A percentile compares a stretch with the other conserved stretches of the same genome.
phyloP scores from a whole-genome alignment of 2,888 invertebrate genomes.

The Chalcis sispes region DNA sequence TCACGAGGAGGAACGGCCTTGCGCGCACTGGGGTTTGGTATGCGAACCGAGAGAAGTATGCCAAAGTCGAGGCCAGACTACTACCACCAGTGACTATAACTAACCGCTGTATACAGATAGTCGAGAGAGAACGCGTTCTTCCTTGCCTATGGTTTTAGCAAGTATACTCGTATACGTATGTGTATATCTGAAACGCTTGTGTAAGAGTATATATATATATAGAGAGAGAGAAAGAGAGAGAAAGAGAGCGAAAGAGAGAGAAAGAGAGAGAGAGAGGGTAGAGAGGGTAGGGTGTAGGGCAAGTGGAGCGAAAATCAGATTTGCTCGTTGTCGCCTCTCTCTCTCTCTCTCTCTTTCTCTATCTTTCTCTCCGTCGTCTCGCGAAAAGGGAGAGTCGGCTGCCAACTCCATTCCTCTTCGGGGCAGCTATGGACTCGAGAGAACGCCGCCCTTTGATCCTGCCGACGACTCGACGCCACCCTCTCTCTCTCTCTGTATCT shows the following conservation, averaged over 20 bases:
- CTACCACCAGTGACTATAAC: not conserved
- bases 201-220: no score
- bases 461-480: constrained; percentile 67
- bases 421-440: no score
- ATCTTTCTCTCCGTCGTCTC: constrained; percentile 55
- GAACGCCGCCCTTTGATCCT: constrained; percentile 75
- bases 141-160: no score
- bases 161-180: no score
- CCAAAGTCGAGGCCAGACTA: constrained; percentile 67
- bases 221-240: no score
- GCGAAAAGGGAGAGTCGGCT: constrained; percentile 35
- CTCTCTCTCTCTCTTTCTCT: constrained; percentile 44
- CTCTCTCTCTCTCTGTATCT: constrained; percentile 14
- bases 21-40: constrained; percentile 62
- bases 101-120: not conserved
- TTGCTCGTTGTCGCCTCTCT: constrained; percentile 74
- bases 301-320: constrained; percentile 74
- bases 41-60: constrained; percentile 67
- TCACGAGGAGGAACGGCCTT: not conserved
- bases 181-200: no score
- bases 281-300: constrained; percentile 61
- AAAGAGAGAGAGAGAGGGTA: constrained; percentile 53
- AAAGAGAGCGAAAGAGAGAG: constrained; percentile 59
- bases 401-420: constrained; percentile 53
- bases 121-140: not conserved